phyloP scores from a whole-genome alignment of 2,113 vertebrate species.

The Tragulus kanchil region DNA sequence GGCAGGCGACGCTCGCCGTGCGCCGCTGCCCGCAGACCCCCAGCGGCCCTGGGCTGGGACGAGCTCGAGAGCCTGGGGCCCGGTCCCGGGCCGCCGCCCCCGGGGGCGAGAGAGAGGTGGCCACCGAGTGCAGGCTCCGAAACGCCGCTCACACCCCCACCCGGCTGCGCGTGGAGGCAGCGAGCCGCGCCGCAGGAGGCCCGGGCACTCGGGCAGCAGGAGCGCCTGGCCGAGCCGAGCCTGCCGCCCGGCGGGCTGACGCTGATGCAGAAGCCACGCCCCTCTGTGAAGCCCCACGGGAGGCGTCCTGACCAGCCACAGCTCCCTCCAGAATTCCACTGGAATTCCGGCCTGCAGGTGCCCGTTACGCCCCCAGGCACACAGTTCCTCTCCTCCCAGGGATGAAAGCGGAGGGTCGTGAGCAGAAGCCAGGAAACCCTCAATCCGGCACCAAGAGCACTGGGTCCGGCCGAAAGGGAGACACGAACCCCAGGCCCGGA shows the following conservation, averaged over 20 bases:
- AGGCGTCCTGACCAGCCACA: background rate
- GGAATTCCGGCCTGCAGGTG: background rate
- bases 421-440: background rate
- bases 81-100: too few relatives aligned
- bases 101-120: background rate
- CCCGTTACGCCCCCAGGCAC: background rate
- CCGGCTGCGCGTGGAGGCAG: rapidly evolving
- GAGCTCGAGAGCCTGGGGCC: background rate
- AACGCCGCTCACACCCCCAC: background rate
- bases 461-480: background rate
- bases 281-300: background rate
- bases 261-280: background rate
- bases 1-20: background rate
- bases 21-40: background rate
- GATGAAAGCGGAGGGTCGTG: background rate
- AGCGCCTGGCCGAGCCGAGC: too few relatives aligned
- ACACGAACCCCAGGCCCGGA: too few relatives aligned
- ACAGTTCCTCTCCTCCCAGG: background rate
- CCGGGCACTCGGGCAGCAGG: background rate
- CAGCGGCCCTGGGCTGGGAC: background rate
- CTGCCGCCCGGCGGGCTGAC: too few relatives aligned
- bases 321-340: background rate
- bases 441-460: rapidly evolving
- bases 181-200: background rate
- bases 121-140: background rate